Evolutionary conservation across 2,113 vertebrate genomes (phyloP).

Genomic region (Anthoscopus minutus): DNA sequence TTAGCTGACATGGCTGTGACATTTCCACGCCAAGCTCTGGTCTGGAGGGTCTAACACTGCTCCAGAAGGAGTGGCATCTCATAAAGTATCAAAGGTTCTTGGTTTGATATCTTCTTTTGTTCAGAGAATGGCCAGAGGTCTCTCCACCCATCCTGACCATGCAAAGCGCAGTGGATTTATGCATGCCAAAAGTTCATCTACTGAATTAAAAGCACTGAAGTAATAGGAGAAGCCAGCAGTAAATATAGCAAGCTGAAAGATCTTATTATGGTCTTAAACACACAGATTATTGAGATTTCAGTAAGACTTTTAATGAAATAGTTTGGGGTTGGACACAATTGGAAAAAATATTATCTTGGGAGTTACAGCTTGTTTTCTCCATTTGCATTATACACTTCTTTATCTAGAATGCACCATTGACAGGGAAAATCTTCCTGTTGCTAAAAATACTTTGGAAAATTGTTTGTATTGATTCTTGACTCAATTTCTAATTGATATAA

Average conservation of each 20-base stretch:
- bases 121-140: not conserved
- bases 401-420: not conserved
- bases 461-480: not conserved
- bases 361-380: not conserved
- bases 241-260: not conserved
- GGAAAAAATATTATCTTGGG: not conserved
- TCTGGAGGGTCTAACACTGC: not conserved
- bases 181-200: not conserved
- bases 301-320: no score
- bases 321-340: not conserved
- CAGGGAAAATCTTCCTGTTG: not conserved
- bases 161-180: not conserved
- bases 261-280: not conserved
- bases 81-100: not conserved
- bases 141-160: not conserved
- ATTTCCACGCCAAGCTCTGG: not conserved
- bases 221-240: not conserved
- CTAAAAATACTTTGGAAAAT: not conserved
- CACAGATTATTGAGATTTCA: not conserved
- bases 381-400: not conserved
- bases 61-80: not conserved
- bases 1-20: not conserved
- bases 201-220: not conserved
- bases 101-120: not conserved
- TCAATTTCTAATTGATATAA: not conserved